Evolutionary conservation across 2,113 vertebrate genomes (phyloP), one percentile per base, ranked within the genome.

Genomic region (Lethenteron reissneri): DNA sequence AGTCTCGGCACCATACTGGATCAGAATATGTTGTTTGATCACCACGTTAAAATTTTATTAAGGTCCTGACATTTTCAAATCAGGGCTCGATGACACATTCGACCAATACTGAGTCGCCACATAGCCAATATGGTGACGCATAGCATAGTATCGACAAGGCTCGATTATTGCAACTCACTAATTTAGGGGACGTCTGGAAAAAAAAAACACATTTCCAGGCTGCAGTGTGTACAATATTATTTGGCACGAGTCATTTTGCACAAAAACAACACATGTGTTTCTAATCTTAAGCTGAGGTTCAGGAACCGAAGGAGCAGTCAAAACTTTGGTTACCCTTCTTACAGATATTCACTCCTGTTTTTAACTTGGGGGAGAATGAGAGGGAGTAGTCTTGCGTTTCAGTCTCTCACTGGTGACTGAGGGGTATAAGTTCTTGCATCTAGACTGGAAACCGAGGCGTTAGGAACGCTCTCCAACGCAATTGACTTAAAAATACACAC

Each of bases 401-500:
- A 70, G 69, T 56, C 21, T 56, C 69, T 70, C 69, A 25, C 8
- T 56, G 56, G 69, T 12, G 56, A 70, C 8, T 70, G 17, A 70
- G n/a, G n/a, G 69, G 69, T 70, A 56, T 41, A 41, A 70, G 69
- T 56, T 56, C 8, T 56, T 25, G 56, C 69, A 70, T 70, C 69
- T 56, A 19, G 69, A 6, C 21, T 70, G 56, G 11, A 70, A 70
- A 70, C 69, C 56, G 69, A 17, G 56, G 69, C 21, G 69, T 56
- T 56, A 70, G 69, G 69, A 70, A 70, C n/a, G 56, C 69, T 56
- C 69, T 70, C 69, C 69, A 14, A 25, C 69, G 12, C 69, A 70
- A 56, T 70, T 70, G 69, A n/a, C 69, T 70, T 70, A 70, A 70
- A 19, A 56, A 70, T 19, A 70, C 69, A 70, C 69, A 70, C 69